Percentiles rank a stretch among this genome's conserved stretches.
These are phyloP conservation scores for Ictalurus punctatus DNA, from an alignment of 2,113 vertebrate genomes.

Conservation along the genomic window DNA sequence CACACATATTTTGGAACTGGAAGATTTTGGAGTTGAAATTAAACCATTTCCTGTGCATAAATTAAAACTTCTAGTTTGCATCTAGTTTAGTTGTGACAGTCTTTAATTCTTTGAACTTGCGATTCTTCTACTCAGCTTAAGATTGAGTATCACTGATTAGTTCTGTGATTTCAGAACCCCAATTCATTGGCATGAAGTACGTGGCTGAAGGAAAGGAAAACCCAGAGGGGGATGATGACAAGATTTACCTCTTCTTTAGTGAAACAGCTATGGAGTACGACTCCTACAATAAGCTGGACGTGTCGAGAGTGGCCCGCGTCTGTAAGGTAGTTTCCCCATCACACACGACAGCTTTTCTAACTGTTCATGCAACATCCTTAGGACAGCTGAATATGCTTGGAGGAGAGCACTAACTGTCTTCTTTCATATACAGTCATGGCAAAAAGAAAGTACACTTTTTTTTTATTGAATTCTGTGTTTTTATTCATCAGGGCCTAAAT, in stretches of 20 bases:
- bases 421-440: not conserved
- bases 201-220: slow-evolving; percentile 69
- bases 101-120: not conserved
- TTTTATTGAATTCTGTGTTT: not conserved
- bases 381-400: not conserved
- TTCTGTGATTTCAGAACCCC: slow-evolving; percentile 72
- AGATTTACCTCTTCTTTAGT: slow-evolving; percentile 83
- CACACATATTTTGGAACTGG: not conserved
- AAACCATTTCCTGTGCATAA: not conserved
- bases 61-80: not conserved
- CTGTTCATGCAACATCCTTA: not conserved
- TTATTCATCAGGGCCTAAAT: too few relatives aligned
- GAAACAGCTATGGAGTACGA: slow-evolving; percentile 81
- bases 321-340: slow-evolving; percentile 62
- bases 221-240: slow-evolving; percentile 73
- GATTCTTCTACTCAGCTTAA: not conserved
- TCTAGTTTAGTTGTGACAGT: not conserved
- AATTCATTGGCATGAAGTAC: slow-evolving; percentile 75
- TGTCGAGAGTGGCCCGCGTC: slow-evolving; percentile 79
- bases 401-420: not conserved
- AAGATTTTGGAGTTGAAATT: not conserved
- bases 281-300: slow-evolving; percentile 74
- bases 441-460: not conserved
- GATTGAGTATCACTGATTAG: not conserved
- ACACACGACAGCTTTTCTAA: not conserved